Percentiles rank a stretch among this genome's conserved stretches.
Evolutionary conservation across 2,888 invertebrate genomes (phyloP).

Genomic region (Keiferia lycopersicella): DNA sequence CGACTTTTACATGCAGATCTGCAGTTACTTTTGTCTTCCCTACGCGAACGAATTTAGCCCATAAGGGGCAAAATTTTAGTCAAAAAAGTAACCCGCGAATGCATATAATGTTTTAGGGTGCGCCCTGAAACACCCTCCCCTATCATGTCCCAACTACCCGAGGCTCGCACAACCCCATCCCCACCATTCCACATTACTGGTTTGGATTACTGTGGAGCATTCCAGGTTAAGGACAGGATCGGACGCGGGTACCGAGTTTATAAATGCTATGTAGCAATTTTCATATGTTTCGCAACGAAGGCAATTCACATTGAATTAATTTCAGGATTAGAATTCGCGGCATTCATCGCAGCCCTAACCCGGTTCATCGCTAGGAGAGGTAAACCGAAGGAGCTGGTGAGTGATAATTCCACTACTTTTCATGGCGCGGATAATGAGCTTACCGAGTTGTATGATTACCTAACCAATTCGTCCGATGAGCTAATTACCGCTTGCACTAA

Average conservation of each 20-base stretch:
- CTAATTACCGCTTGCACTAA: background rate
- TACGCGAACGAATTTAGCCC: constrained; percentile 18
- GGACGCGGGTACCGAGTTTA: constrained; percentile 14
- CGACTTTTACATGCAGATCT: background rate
- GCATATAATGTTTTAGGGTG: background rate
- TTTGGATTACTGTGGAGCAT: too few species aligned
- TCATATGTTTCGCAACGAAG: constrained; percentile 7
- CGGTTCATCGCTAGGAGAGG: constrained; percentile 17
- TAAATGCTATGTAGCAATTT: constrained; percentile 9
- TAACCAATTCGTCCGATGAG: background rate
- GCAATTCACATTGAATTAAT: too few species aligned
- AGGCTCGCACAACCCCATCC: too few species aligned
- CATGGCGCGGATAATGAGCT: constrained; percentile 18
- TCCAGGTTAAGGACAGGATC: background rate
- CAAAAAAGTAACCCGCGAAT: constrained; percentile 11
- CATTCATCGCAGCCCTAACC: constrained; percentile 14
- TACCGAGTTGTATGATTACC: background rate
- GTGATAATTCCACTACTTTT: constrained; percentile 22
- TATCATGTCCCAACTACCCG: too few species aligned
- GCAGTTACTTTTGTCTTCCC: background rate
- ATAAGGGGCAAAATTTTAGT: constrained; percentile 9
- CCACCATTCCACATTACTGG: too few species aligned
- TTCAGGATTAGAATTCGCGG: constrained; percentile 8
- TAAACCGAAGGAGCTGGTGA: constrained; percentile 17
- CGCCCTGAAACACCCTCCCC: too few species aligned